Conservation (phyloP, 1,140 invertebrate genomes). For the Temnothorax nylanderi region DNA sequence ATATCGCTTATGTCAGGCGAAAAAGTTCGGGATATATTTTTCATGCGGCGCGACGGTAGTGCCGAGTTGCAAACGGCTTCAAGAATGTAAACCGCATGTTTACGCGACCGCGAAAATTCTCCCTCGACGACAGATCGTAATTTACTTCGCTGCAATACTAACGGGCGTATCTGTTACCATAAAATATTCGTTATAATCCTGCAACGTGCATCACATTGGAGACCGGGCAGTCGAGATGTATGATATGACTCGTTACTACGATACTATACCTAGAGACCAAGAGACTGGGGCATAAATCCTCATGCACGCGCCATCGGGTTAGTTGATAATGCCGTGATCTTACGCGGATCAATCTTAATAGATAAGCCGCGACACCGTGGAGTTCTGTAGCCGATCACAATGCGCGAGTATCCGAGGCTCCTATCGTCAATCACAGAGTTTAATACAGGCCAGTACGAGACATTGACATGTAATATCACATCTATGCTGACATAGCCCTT, state of each 20-base stretch:
- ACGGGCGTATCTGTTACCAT: conserved; percentile 31
- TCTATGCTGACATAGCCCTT: conserved; percentile 40
- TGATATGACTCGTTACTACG: conserved; percentile 33
- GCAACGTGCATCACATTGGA: conserved; percentile 25
- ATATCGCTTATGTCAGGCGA: conserved; percentile 5
- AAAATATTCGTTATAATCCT: conserved; percentile 47
- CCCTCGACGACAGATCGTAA: conserved; percentile 1
- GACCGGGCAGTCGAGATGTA: background rate
- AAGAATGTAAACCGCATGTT: conserved; percentile 41
- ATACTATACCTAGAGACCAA: background rate
- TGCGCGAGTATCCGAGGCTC: conserved; percentile 27
- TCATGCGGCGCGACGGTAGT: background rate
- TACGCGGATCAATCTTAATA: conserved; percentile 68
- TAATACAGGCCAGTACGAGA: conserved; percentile 64
- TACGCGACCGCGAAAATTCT: conserved; percentile 17
- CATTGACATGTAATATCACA: conserved; percentile 74
- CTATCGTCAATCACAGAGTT: conserved; percentile 72
- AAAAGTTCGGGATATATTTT: conserved; percentile 43
- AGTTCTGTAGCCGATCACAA: conserved; percentile 62
- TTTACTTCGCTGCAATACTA: conserved; percentile 31
- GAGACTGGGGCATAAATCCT: conserved; percentile 34
- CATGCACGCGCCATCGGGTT: conserved; percentile 36
- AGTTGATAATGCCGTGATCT: conserved; percentile 64
- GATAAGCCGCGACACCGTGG: conserved; percentile 60
- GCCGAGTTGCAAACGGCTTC: conserved; percentile 45